Base-by-base conservation (phyloP, 2,888 invertebrate species). In the Tribolium freemani region DNA sequence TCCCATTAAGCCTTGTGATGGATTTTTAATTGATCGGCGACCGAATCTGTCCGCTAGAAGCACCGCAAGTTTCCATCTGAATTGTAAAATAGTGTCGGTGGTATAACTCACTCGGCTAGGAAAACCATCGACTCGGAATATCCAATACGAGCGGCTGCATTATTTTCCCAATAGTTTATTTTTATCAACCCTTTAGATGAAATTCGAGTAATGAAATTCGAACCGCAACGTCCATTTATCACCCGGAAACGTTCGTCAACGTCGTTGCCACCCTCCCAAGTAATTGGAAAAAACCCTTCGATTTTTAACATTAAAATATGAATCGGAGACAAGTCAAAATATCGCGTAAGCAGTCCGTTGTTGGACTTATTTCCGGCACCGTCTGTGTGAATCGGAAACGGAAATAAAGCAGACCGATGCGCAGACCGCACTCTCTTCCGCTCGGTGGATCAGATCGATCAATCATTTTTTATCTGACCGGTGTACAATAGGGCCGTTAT, bases 31-130 rank as follows among this genome's bases (percentile, higher is more conserved):
- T 63, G 51, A 63, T 63, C 50, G 11, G 9, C 20, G 51, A 16
- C 51, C 38, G 50, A 30, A 50, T 16, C 51, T 31, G 51, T 63
- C 50, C 45, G 31, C 10, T 16, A 10, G 38, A 38, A 45, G 54
- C 38, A 64, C 54, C 51, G 38, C 53, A 31, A 64, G 6, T 31
- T 57, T 50, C 67, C 20, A 75, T 75, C 73, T 75, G 69, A 75
- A 75, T 75, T 75, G 73, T 75, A 75, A 75, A 75, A 75, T 71
- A 75, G 70, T 73, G 57, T 69, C 69, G 75, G 56, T 63, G 70
- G 67, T 69, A 75, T 75, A 75, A 74, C 71, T 75, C 75, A 75
- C 67, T 61, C 58, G 61, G 60, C 71, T 30, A 45, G 38, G 69
- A 70, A 69, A 72, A 69, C 61, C 73, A 69, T 71, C 58, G 73